Conservation (phyloP, 2,888 invertebrate species). For the Leptothorax acervorum region DNA sequence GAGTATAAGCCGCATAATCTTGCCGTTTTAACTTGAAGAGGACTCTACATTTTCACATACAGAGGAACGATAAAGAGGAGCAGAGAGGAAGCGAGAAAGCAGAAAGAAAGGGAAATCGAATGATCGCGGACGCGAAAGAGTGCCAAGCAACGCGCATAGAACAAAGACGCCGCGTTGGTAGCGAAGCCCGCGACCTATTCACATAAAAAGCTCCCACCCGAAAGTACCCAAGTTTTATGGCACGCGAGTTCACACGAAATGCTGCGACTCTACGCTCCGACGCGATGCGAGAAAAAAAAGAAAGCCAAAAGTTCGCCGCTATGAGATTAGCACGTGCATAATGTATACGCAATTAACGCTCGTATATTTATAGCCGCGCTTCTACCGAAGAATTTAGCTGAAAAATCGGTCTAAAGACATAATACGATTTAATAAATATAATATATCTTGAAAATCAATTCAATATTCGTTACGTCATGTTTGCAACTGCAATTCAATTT, state of each 20-base stretch:
- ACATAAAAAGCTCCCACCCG: conserved; percentile 53
- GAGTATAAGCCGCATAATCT: not conserved
- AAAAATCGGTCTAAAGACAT: not conserved
- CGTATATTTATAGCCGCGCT: not conserved
- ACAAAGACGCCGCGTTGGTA: conserved; percentile 34
- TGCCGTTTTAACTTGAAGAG: not conserved
- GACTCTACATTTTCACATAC: not conserved
- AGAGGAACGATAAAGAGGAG: not conserved
- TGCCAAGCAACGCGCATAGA: conserved; percentile 3
- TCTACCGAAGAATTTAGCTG: not conserved
- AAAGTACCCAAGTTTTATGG: conserved; percentile 49
- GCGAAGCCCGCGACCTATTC: conserved; percentile 56
- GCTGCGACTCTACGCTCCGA: not conserved
- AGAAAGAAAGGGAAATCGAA: not conserved
- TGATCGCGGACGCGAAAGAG: not conserved
- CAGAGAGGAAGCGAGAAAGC: not conserved
- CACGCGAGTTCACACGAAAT: conserved; percentile 49
- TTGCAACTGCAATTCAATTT: not conserved
- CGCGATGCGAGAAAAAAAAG: not conserved
- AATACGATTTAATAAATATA: conserved; percentile 1
- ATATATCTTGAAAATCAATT: not conserved
- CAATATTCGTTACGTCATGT: not conserved
- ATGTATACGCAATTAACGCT: conserved; percentile 15
- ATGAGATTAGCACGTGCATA: conserved; percentile 37
- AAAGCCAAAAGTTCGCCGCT: not conserved